Evolutionary conservation across 2,888 invertebrate species (phyloP).

Genomic region (Ormyrus thymus): DNA sequence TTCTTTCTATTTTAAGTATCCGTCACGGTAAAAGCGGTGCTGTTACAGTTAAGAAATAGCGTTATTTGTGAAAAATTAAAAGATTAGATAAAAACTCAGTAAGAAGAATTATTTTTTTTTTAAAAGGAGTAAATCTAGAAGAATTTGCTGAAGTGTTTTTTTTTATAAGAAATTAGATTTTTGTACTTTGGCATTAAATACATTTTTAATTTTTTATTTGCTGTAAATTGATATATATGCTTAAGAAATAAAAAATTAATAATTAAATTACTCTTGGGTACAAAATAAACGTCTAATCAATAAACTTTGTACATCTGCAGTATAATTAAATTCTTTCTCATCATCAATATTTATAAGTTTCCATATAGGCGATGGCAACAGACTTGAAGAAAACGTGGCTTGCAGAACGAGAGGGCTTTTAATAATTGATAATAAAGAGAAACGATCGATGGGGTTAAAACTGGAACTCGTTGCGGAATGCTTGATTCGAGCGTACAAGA

Average conservation of each 20-base stretch:
- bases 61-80: too few species aligned
- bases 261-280: too few species aligned
- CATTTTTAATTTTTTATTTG: too few species aligned
- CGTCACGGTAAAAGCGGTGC: background rate
- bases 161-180: too few species aligned
- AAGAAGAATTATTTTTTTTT: background rate
- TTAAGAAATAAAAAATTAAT: too few species aligned
- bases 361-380: background rate
- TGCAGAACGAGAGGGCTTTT: conserved; percentile 6
- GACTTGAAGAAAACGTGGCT: background rate
- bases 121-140: too few species aligned
- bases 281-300: background rate
- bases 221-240: too few species aligned
- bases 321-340: conserved; percentile 1
- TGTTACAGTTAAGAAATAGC: too few species aligned
- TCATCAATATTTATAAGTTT: conserved; percentile 12
- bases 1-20: background rate
- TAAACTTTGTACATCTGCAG: background rate
- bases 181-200: too few species aligned
- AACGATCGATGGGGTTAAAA: conserved; percentile 15
- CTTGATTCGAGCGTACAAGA: conserved; percentile 19
- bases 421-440: conserved; percentile 41
- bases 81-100: background rate
- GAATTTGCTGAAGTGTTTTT: too few species aligned
- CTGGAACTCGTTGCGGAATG: conserved; percentile 14